These are phyloP conservation scores for Spilarctia lutea DNA, from an alignment of 2,888 invertebrate genomes.

Conservation along the genomic window DNA sequence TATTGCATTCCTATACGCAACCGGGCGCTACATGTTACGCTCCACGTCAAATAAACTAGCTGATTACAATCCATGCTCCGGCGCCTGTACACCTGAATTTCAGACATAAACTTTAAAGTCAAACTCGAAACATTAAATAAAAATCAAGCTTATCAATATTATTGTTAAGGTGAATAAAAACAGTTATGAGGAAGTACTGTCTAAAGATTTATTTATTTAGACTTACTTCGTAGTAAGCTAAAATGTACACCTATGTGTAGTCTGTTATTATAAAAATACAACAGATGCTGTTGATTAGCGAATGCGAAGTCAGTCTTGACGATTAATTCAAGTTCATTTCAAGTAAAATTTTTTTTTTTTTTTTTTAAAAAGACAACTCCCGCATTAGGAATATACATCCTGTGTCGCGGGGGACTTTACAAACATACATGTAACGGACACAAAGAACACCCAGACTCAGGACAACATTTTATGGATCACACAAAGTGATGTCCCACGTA, in stretches of 20 bases:
- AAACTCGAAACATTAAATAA: conserved; percentile 10
- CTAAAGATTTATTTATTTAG: not conserved
- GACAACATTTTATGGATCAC: too few species aligned
- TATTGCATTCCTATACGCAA: conserved; percentile 79
- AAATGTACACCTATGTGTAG: not conserved
- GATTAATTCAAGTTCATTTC: too few species aligned
- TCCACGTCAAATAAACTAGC: conserved; percentile 47
- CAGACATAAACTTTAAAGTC: conserved; percentile 18
- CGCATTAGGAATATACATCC: too few species aligned
- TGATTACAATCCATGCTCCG: conserved; percentile 48
- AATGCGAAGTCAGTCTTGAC: too few species aligned
- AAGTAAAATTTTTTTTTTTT: too few species aligned
- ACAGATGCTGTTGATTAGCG: too few species aligned
- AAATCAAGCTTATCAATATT: not conserved
- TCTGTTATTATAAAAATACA: not conserved
- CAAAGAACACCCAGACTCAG: too few species aligned
- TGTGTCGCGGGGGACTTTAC: too few species aligned
- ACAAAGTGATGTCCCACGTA: too few species aligned
- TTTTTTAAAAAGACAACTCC: too few species aligned
- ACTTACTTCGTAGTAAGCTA: not conserved
- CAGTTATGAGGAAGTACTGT: not conserved
- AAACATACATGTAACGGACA: too few species aligned
- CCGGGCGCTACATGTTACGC: conserved; percentile 36
- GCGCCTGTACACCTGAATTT: conserved; percentile 23
- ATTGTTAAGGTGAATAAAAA: not conserved